phyloP scores from a whole-genome alignment of 1,140 invertebrate species.

The Cotesia glomerata region DNA sequence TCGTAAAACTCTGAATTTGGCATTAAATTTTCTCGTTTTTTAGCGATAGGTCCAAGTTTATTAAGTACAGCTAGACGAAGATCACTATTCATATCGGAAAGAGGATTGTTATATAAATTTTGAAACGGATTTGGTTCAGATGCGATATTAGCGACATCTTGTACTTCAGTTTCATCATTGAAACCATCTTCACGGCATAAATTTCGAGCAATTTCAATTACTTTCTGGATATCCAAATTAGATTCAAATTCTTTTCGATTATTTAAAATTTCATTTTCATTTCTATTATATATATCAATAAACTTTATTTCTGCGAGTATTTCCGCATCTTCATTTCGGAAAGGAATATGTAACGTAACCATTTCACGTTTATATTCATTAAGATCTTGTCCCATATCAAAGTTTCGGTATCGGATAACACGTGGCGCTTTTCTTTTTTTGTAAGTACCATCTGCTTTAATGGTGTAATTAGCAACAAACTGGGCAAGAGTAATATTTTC shows the following conservation, averaged over 20 bases:
- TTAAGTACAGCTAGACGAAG: constrained; percentile 19
- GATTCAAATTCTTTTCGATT: constrained; percentile 18
- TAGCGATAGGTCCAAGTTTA: constrained; percentile 29
- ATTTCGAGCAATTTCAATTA: constrained; percentile 17
- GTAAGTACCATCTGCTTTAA: too few relatives aligned
- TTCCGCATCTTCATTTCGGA: too few relatives aligned
- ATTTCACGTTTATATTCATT: too few relatives aligned
- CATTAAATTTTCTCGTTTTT: too few relatives aligned
- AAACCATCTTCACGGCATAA: constrained; percentile 25
- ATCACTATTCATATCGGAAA: constrained; percentile 24
- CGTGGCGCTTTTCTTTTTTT: too few relatives aligned
- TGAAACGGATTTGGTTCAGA: constrained; percentile 23
- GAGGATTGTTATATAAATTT: constrained; percentile 24
- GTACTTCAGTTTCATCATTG: constrained; percentile 5
- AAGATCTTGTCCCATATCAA: too few relatives aligned
- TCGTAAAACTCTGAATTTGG: constrained; percentile 3
- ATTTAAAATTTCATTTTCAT: constrained; percentile 7
- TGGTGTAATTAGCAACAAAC: too few relatives aligned
- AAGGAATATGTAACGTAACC: too few relatives aligned
- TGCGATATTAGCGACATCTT: not conserved
- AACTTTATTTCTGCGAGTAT: too few relatives aligned
- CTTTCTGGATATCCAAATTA: constrained; percentile 17
- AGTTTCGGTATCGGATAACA: too few relatives aligned
- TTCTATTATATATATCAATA: constrained; percentile 29
- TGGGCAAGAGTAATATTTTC: too few relatives aligned